These are phyloP conservation scores for Sylvilagus floridanus DNA, from an alignment of 2,797 vertebrate species.

Conservation along the genomic window DNA sequence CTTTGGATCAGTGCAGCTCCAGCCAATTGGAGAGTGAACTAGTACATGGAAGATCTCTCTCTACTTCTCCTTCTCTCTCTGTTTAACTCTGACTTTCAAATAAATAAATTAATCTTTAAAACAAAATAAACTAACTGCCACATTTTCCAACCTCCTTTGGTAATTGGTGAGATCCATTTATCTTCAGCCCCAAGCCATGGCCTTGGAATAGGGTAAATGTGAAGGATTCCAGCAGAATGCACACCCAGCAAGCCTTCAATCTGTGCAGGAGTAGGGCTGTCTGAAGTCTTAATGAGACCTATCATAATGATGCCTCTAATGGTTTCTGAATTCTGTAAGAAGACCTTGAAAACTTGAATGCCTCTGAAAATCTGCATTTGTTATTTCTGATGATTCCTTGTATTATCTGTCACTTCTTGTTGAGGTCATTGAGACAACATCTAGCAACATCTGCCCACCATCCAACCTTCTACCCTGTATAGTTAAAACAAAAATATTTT, in stretches of 20 bases:
- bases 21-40: no score
- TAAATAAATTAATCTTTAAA: neutral
- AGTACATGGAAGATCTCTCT: no score
- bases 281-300: neutral
- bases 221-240: neutral
- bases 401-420: slow-evolving; percentile 47
- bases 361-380: neutral
- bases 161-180: neutral
- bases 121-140: neutral
- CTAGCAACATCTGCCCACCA: neutral
- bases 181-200: neutral
- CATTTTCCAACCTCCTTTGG: neutral
- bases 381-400: slow-evolving; percentile 10
- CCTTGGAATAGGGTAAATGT: neutral
- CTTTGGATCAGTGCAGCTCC: no score
- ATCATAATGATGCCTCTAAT: neutral
- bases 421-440: neutral
- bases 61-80: no score
- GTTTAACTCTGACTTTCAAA: no score
- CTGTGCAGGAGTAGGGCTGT: neutral
- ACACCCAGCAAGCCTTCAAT: neutral
- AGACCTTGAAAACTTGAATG: neutral
- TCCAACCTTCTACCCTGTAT: neutral
- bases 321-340: neutral
- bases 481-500: neutral